Base-by-base conservation (phyloP, 2,113 vertebrate species). In the Collichthys lucidus region DNA sequence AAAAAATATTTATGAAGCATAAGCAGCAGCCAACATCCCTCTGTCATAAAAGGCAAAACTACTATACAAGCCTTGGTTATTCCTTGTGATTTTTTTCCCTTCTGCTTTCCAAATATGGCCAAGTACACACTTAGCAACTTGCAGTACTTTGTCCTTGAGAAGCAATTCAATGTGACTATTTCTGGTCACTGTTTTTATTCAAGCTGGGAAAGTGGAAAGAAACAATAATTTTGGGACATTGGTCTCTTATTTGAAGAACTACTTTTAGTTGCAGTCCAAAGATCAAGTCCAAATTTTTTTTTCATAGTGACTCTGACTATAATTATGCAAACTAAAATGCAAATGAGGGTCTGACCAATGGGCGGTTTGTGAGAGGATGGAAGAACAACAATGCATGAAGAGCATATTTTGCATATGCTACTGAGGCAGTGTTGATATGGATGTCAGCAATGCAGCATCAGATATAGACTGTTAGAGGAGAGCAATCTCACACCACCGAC, bases 281-380 rank as follows among this genome's bases (percentile, higher is more conserved):
- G n/a, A n/a, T n/a, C 49, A 76, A 40, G 71, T 72, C 57, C 24
- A 73, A 10, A 49, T 53, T 60, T 15, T 77, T 59, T 42, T 68
- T 11, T 49, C 16, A 57, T 22, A 16, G 22, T 65, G 53, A 17
- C 59, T 53, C 6, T 59, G 40, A 42, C 35, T 62, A 49, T 74
- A 16, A 53, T 84, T 67, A 88, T 85, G 85, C 88, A 91, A 89
- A 92, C 2, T 56, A 15, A 35, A 0, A 84, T 83, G 79, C 70
- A 90, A 92, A 92, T 73, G 4, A 44, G 47, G 26, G 20, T 65
- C 63, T 26, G 14, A 76, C 57, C 8, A 14, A 24, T 1, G 46
- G 40, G 60, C 3, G 12, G 47, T 74, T 50, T 55, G n/a, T 9
- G 14, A 55, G 60, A 17, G 56, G 6, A 62, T 50, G 57, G 22